Conservation (phyloP, 2,113 vertebrate species). For the Amphiprion ocellaris region DNA sequence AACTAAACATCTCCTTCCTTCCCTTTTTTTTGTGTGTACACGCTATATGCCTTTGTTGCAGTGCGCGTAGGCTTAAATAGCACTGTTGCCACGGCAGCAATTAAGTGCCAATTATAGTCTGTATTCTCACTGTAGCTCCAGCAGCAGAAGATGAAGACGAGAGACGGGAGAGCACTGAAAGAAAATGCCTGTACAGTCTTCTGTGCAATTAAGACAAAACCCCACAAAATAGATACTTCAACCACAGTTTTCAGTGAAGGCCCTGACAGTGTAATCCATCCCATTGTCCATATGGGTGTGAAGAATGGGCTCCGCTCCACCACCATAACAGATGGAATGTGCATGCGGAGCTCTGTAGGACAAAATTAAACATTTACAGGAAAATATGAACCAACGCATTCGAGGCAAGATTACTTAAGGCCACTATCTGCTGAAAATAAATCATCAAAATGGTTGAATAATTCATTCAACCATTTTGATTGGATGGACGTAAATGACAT, state of each 20-base stretch:
- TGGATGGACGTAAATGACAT: background rate
- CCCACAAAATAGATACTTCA: background rate
- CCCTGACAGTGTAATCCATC: conserved; percentile 18
- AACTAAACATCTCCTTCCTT: conserved; percentile 21
- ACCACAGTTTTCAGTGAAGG: conserved; percentile 7
- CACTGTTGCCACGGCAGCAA: conserved; percentile 83
- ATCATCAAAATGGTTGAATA: background rate
- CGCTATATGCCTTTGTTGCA: conserved; percentile 58
- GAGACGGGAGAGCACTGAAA: conserved; percentile 10
- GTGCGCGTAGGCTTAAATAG: conserved; percentile 67
- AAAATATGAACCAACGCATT: conserved; percentile 25
- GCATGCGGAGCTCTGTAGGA: conserved; percentile 45
- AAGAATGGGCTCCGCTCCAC: conserved; percentile 37
- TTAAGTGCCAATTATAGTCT: conserved; percentile 80
- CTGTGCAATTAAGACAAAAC: conserved; percentile 45
- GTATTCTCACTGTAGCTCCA: conserved; percentile 61
- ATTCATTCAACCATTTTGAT: background rate
- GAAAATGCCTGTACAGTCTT: conserved; percentile 46
- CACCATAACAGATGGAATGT: conserved; percentile 46
- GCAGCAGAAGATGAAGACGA: conserved; percentile 54
- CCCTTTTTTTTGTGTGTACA: background rate
- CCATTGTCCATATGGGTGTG: conserved; percentile 23
- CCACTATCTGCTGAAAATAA: background rate
- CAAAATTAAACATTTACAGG: conserved; percentile 59
- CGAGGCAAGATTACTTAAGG: conserved; percentile 3